These are phyloP conservation scores for Oryctolagus cuniculus DNA, from an alignment of 2,113 vertebrate species.

Conservation along the genomic window mOryCun1.1 NC_091449.1:35216001-35216500, in stretches of 20 bases:
- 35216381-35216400: too few relatives aligned
- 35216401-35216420: too few relatives aligned
- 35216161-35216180: neutral
- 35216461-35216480: too few relatives aligned
- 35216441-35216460: too few relatives aligned
- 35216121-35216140: neutral
- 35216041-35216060: neutral
- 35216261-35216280: rapidly evolving
- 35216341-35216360: too few relatives aligned
- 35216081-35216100: neutral
- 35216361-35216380: too few relatives aligned
- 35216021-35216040: too few relatives aligned
- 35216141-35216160: neutral
- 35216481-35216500: too few relatives aligned
- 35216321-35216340: neutral
- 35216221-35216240: neutral
- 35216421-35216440: too few relatives aligned
- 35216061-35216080: neutral
- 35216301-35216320: neutral
- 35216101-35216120: neutral
- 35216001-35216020: too few relatives aligned
- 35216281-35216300: neutral
- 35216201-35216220: neutral
- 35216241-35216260: neutral
- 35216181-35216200: neutral